A percentile compares a stretch with the other conserved stretches of the same genome.
phyloP scores from a whole-genome alignment of 1,140 invertebrate genomes.

The Brachionus plicatilis region DNA sequence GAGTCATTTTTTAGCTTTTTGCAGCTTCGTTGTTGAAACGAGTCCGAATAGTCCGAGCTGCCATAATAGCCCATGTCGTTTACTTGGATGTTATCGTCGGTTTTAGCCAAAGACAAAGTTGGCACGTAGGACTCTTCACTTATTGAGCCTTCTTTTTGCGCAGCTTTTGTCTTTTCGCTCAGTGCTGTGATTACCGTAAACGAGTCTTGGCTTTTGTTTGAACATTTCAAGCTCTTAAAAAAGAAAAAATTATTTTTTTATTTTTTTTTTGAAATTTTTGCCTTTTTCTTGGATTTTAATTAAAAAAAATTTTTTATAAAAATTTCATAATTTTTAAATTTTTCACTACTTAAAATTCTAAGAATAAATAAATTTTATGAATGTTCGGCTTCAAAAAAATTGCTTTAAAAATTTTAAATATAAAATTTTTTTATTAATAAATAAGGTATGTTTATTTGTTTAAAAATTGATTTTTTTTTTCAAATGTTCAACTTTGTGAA shows the following conservation, averaged over 20 bases:
- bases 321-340: too few relatives aligned
- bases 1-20: slow-evolving; percentile 18
- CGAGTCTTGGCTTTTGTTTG: neutral
- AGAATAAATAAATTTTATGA: too few relatives aligned
- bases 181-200: neutral
- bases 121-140: neutral
- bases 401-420: too few relatives aligned
- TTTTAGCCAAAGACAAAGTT: neutral
- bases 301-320: too few relatives aligned
- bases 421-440: too few relatives aligned
- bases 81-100: neutral
- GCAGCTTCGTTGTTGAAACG: neutral
- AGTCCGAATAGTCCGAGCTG: slow-evolving; percentile 32
- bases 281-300: too few relatives aligned
- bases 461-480: too few relatives aligned
- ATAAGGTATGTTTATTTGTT: too few relatives aligned
- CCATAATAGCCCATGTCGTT: slow-evolving; percentile 38
- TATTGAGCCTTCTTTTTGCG: neutral
- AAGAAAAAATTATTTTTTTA: neutral
- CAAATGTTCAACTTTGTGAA: too few relatives aligned
- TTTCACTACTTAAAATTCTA: too few relatives aligned
- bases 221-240: neutral
- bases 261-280: too few relatives aligned
- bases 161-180: neutral
- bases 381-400: too few relatives aligned